A percentile compares a stretch with the other conserved stretches of the same genome.
Evolutionary conservation across 2,797 vertebrate species (phyloP).

Genomic region (Cygnus olor): DNA sequence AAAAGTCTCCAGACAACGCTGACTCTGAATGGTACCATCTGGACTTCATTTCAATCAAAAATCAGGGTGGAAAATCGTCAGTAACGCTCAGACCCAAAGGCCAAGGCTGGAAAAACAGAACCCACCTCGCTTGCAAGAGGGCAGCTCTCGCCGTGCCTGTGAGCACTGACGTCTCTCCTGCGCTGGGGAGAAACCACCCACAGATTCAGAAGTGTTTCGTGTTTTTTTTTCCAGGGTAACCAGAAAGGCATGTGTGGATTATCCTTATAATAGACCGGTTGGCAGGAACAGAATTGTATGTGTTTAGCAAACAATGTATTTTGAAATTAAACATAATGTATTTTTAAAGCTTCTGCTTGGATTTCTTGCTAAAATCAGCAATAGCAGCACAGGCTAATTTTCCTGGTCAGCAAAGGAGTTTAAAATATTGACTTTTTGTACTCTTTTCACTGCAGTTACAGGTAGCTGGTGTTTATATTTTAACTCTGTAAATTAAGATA

Average conservation of each 20-base stretch:
- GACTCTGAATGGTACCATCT: not conserved
- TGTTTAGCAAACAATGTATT: constrained; percentile 73
- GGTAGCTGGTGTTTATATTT: constrained; percentile 66
- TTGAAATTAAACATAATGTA: constrained; percentile 65
- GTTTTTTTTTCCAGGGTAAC: constrained; percentile 20
- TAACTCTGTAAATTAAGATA: constrained; percentile 48
- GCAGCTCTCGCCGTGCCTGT: not conserved
- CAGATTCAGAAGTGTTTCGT: constrained; percentile 24
- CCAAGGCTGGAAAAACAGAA: not conserved
- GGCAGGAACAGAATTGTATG: constrained; percentile 66
- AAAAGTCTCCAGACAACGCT: not conserved
- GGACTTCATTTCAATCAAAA: constrained; percentile 37
- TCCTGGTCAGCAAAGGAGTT: constrained; percentile 57
- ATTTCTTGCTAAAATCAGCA: constrained; percentile 66
- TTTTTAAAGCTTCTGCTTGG: constrained; percentile 40
- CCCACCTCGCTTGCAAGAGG: not conserved
- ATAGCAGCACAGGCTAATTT: constrained; percentile 56
- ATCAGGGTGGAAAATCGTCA: not conserved
- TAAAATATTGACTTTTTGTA: constrained; percentile 67
- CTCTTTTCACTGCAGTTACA: constrained; percentile 57
- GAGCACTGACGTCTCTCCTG: not conserved
- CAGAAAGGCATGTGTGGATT: constrained; percentile 51
- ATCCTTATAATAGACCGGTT: constrained; percentile 59
- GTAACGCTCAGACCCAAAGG: not conserved
- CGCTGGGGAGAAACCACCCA: constrained; percentile 44